Conservation (phyloP, 2,888 invertebrate genomes). For the Norana najaformis region DNA sequence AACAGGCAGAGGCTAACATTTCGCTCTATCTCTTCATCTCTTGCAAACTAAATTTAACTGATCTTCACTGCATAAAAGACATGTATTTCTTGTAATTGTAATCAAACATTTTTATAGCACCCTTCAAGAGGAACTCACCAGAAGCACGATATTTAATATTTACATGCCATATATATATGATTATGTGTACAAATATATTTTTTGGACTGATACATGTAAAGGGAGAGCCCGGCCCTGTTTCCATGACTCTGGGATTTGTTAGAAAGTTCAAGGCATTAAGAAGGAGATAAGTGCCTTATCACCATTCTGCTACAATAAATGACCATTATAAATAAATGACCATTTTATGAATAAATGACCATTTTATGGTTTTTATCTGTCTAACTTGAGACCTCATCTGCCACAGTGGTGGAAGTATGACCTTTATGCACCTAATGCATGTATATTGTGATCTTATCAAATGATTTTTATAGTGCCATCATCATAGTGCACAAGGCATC, state of each 20-base stretch:
- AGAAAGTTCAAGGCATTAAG: background rate
- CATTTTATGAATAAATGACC: no score
- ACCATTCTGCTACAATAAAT: background rate
- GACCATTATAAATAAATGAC: background rate
- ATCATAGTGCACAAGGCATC: background rate
- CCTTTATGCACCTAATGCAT: background rate
- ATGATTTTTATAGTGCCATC: background rate
- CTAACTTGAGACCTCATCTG: background rate
- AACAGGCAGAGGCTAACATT: no score
- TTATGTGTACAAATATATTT: no score
- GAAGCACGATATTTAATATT: no score
- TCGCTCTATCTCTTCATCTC: no score
- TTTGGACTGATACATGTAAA: background rate
- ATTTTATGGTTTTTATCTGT: background rate
- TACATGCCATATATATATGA: no score
- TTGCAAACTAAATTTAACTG: no score
- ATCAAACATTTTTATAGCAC: no score
- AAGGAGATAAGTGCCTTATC: background rate
- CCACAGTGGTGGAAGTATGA: background rate
- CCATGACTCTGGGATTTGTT: background rate
- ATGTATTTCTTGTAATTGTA: no score
- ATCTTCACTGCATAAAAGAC: no score
- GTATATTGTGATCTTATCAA: background rate
- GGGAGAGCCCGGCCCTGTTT: background rate
- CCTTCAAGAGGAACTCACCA: no score